Percentiles rank a stretch among this genome's conserved stretches.
Conservation (phyloP, 2,888 invertebrate genomes). For the Orthosia gracilis region DNA sequence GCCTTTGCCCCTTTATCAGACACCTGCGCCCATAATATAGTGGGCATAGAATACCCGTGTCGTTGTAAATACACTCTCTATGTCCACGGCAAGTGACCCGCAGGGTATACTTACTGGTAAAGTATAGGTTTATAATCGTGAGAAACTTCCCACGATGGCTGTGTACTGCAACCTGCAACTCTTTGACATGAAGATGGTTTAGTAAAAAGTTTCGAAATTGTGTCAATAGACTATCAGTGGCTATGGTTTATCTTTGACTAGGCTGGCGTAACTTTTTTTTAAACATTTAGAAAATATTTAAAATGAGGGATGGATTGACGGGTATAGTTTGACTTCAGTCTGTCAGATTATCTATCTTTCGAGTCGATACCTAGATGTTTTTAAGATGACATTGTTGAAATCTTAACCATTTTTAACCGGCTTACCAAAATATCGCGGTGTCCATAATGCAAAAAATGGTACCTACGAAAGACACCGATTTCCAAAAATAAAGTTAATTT, state of each 20-base stretch:
- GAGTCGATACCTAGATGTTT: background rate
- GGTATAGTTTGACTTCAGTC: background rate
- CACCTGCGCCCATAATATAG: slow-evolving; percentile 16
- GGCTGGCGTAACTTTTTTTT: background rate
- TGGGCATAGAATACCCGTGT: background rate
- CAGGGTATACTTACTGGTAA: background rate
- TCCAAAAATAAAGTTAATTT: no score
- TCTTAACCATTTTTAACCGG: no score
- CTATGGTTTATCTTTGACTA: slow-evolving; percentile 8
- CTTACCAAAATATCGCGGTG: no score
- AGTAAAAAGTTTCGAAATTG: slow-evolving; percentile 20
- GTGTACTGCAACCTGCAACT: background rate
- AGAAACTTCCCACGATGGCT: slow-evolving; percentile 47
- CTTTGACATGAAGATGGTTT: slow-evolving; percentile 20
- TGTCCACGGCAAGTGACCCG: background rate
- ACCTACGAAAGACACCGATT: no score
- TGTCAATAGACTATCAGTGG: slow-evolving; percentile 11
- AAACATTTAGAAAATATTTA: background rate
- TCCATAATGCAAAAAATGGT: no score
- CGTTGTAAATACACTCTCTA: slow-evolving; percentile 23
- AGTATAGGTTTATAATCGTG: slow-evolving; percentile 30
- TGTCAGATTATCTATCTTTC: background rate
- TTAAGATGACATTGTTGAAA: background rate
- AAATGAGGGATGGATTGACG: background rate
- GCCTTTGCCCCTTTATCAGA: slow-evolving; percentile 5